A percentile compares a stretch with the other conserved stretches of the same genome.
Conservation (phyloP, 2,797 vertebrate species). For the Oreonectes daqikongensis region DNA sequence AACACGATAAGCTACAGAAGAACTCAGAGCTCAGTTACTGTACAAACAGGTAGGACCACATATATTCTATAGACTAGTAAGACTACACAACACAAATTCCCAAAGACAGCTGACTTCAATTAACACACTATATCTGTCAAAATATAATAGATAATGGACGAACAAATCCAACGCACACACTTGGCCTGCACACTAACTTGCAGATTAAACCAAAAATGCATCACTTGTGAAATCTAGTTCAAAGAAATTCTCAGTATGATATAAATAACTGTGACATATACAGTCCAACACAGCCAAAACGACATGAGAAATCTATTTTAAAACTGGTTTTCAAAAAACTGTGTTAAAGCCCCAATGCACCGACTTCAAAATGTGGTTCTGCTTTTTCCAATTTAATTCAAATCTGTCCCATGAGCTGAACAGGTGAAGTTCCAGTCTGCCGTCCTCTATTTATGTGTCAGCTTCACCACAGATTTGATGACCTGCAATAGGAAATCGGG, state of each 20-base stretch:
- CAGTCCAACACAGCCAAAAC: neutral
- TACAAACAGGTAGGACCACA: neutral
- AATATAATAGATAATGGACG: neutral
- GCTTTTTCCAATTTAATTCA: neutral
- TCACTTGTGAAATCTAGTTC: conserved; percentile 11
- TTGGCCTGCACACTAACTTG: neutral
- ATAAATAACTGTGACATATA: conserved; percentile 8
- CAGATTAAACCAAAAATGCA: neutral
- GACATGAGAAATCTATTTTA: conserved; percentile 2
- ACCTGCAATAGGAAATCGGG: conserved; percentile 14
- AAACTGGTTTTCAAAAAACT: neutral
- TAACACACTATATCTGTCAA: neutral
- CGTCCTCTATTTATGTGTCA: conserved; percentile 21
- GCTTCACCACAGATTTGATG: conserved; percentile 14
- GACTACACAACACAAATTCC: neutral
- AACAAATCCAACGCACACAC: neutral
- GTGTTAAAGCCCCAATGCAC: neutral
- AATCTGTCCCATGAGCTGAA: neutral
- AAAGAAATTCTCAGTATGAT: conserved; percentile 8
- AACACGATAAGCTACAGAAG: conserved; percentile 1
- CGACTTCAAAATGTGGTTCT: neutral
- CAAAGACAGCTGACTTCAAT: conserved; percentile 31
- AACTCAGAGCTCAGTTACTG: conserved; percentile 8
- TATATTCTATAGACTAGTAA: too few species aligned
- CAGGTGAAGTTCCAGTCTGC: neutral